Evolutionary conservation across 2,888 invertebrate genomes (phyloP), one percentile per base, ranked within the genome.

Genomic region (Athalia circularis): DNA sequence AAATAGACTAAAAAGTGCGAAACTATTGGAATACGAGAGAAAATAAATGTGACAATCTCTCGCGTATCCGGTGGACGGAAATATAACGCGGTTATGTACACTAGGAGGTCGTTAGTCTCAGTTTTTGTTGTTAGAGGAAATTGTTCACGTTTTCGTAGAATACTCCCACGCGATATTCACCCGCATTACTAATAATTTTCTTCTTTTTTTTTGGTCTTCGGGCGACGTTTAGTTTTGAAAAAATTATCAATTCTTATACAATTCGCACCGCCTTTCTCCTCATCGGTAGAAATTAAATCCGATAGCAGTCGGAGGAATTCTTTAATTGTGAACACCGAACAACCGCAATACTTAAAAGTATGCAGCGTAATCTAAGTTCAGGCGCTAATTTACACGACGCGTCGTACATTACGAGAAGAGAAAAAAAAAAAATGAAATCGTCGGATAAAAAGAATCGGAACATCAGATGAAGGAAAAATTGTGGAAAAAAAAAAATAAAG

Each of bases 21-120:
- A 59, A 59, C 59, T 13, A 59, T 57, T 59, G 2, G 13, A 72
- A 72, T 70, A 45, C 13, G 52, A 54, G 57, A 15, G 70, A 45
- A 70, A 70, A 47, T 43, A 57, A 70, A 59, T 45, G 45, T 15
- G 47, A 59, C 59, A 72, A 72, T 72, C 54, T 11, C n/a, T 9
- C 13, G 47, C 59, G 59, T 57, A 59, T 72, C 59, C 72, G 72
- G 57, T 72, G 8, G 52, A 72, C 57, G 57, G 59, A 72, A 72
- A 72, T 72, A 72, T 57, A 59, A 7, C 59, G 59, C 45, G 29
- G 29, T 59, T n/a, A 9, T 54, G 29, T 54, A 72, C n/a, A 5
- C 72, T 5, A 15, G 13, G 13, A 72, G 57, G 72, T 72, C 72
- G 59, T 72, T 72, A 72, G 59, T 45, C 72, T n/a, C 45, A 5